Percentiles rank a stretch among this genome's conserved stretches.
Conservation (phyloP, 2,113 vertebrate genomes). For the Cariama cristata region DNA sequence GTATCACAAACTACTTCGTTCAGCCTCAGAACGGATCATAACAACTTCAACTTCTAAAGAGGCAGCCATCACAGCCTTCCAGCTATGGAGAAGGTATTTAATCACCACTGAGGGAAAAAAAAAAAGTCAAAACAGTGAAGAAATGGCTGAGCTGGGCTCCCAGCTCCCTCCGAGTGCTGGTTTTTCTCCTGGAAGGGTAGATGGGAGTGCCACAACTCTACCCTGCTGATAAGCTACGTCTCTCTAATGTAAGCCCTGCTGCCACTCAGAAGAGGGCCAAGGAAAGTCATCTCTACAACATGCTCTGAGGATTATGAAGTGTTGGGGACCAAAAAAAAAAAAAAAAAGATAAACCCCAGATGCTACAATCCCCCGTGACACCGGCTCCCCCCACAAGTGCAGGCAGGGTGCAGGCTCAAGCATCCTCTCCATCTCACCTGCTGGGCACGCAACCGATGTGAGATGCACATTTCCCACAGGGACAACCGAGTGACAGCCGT, state of each 20-base stretch:
- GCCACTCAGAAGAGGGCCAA: too few relatives aligned
- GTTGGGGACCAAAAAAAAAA: too few relatives aligned
- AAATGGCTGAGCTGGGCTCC: not conserved
- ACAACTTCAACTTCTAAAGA: not conserved
- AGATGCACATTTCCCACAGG: fast-evolving
- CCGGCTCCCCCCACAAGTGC: too few relatives aligned
- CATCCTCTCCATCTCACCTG: not conserved
- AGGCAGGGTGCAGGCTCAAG: not conserved
- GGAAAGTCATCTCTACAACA: not conserved
- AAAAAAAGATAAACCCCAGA: not conserved
- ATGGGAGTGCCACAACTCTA: too few relatives aligned
- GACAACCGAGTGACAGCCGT: not conserved
- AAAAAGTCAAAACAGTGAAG: not conserved
- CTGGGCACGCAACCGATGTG: fast-evolving
- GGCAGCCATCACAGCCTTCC: not conserved
- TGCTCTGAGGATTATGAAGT: fast-evolving
- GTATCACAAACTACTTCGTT: not conserved
- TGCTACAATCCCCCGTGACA: too few relatives aligned
- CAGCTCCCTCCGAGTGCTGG: fast-evolving
- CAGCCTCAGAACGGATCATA: not conserved
- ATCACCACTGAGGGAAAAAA: not conserved
- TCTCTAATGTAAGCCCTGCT: not conserved
- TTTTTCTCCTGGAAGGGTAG: not conserved
- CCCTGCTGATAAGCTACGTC: fast-evolving
- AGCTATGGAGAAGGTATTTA: not conserved